These are phyloP conservation scores for Tympanoctomys barrerae DNA, from an alignment of 2,797 vertebrate genomes.

Conservation along the genomic window DNA sequence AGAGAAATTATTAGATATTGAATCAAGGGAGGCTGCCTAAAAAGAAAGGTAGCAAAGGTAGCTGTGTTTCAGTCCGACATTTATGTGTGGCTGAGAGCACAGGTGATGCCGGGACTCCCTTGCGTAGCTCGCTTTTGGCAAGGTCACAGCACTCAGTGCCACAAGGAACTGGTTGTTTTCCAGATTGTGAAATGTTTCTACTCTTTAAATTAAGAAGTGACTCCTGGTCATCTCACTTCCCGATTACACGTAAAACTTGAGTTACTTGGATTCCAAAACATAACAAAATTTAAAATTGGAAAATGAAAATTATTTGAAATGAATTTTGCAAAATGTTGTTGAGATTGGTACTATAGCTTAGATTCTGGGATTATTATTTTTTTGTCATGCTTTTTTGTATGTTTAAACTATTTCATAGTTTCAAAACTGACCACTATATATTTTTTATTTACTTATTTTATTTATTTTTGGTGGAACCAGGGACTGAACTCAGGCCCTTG, in stretches of 20 bases:
- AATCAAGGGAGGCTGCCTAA: not conserved
- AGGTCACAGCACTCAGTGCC: not conserved
- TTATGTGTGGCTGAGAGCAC: not conserved
- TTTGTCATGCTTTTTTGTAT: not conserved
- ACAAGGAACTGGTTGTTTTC: not conserved
- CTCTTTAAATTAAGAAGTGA: not conserved
- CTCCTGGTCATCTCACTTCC: not conserved
- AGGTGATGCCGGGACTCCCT: not conserved
- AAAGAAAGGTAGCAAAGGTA: not conserved
- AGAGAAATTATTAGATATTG: not conserved
- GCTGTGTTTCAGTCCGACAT: not conserved
- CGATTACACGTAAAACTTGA: not conserved
- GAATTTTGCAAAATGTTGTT: not conserved
- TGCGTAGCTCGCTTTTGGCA: not conserved
- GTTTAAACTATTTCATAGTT: slow-evolving; percentile 21
- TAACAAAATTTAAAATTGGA: not conserved
- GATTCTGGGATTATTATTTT: not conserved
- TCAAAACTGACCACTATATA: not conserved
- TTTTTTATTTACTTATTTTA: too few relatives aligned
- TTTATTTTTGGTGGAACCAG: too few relatives aligned
- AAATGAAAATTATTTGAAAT: not conserved
- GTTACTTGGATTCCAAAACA: not conserved
- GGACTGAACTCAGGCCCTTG: too few relatives aligned
- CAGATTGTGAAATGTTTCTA: not conserved
- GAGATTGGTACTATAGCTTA: not conserved